Evolutionary conservation across 2,888 invertebrate species (phyloP).

Genomic region (Lissonota sp.): DNA sequence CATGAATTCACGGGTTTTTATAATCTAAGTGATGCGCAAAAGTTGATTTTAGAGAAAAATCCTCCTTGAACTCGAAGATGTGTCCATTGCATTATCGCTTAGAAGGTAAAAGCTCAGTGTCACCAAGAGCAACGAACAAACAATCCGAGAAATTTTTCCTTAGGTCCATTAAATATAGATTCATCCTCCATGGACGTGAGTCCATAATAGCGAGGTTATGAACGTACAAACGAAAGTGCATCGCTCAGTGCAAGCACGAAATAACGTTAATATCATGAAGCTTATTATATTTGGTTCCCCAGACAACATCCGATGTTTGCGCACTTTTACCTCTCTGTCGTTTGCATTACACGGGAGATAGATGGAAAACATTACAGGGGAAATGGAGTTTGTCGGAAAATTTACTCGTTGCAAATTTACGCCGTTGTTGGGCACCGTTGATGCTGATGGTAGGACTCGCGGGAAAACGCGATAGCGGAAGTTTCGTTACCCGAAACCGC

Average conservation of each 20-base stretch:
- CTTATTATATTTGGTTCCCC: not conserved
- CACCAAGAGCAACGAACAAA: no score
- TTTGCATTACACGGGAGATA: not conserved
- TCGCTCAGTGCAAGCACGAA: not conserved
- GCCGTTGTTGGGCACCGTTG: not conserved
- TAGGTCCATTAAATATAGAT: no score
- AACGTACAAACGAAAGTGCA: not conserved
- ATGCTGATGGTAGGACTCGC: conserved; percentile 10
- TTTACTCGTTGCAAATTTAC: conserved; percentile 45
- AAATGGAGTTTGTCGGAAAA: conserved; percentile 47
- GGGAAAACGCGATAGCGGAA: conserved; percentile 48
- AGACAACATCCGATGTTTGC: not conserved
- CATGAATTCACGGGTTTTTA: no score
- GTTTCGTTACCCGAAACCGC: conserved; percentile 58
- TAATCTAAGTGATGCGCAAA: no score
- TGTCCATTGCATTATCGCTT: no score
- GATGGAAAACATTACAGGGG: not conserved
- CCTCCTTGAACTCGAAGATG: no score
- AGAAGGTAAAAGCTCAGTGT: no score
- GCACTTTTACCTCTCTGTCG: not conserved
- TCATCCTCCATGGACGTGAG: no score
- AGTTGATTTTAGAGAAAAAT: no score
- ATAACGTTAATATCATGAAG: not conserved
- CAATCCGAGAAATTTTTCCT: no score
- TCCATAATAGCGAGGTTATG: no score